phyloP scores from a whole-genome alignment of 2,797 vertebrate species.

The Uromys caudimaculatus region DNA sequence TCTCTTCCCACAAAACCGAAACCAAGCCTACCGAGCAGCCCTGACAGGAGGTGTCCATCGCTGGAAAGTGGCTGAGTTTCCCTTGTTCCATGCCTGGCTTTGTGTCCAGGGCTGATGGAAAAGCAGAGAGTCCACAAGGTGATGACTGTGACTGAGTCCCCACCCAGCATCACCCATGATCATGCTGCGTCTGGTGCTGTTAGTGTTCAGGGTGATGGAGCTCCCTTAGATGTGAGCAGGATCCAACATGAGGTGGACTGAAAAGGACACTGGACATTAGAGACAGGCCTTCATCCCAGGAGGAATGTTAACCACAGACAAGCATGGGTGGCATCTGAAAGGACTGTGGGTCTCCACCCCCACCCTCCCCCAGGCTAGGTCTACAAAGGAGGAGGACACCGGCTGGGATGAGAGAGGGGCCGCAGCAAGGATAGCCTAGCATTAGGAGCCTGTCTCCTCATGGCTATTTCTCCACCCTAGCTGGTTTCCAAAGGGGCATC shows the following conservation, averaged over 20 bases:
- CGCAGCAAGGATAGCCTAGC: accelerated
- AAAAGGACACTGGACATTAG: accelerated
- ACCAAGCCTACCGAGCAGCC: no score
- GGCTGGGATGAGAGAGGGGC: neutral
- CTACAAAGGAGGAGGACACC: neutral
- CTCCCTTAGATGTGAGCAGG: neutral
- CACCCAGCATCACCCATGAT: accelerated
- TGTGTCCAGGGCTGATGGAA: neutral
- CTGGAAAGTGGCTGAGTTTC: neutral
- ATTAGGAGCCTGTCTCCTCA: neutral
- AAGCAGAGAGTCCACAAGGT: neutral
- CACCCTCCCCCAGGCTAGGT: accelerated
- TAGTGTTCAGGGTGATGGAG: accelerated
- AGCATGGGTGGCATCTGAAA: accelerated
- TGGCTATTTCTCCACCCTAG: neutral
- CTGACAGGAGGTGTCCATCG: neutral
- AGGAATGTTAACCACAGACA: neutral
- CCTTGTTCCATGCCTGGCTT: neutral
- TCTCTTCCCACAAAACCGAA: neutral
- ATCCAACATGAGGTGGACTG: neutral
- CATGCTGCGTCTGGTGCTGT: accelerated
- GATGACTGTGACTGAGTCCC: neutral
- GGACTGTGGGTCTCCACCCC: neutral
- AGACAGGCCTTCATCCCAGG: neutral
- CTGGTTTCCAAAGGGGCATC: neutral